A percentile compares a stretch with the other conserved stretches of the same genome.
Conservation (phyloP, 2,113 vertebrate genomes). For the Bos indicus region DNA sequence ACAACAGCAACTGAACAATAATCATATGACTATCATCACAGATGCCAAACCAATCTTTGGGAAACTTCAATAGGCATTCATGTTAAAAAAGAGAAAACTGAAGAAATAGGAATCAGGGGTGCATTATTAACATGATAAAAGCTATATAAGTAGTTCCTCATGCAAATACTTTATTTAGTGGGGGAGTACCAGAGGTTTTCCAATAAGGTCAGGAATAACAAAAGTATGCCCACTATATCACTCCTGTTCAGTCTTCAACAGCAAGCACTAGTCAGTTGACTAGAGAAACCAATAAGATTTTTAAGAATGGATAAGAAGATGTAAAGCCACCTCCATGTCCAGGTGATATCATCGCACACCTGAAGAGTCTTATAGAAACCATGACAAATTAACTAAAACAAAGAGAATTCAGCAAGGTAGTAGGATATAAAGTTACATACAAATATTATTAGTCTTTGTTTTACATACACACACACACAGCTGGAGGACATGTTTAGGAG, state of each 20-base stretch:
- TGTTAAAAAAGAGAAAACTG: background rate
- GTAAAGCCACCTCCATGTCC: no score
- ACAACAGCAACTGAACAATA: background rate
- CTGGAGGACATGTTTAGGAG: background rate
- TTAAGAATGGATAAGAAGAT: no score
- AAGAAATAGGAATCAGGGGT: background rate
- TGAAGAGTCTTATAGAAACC: background rate
- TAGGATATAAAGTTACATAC: background rate
- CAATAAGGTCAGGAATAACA: background rate
- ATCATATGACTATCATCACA: background rate
- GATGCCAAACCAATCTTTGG: background rate
- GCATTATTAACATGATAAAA: background rate
- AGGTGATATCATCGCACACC: no score
- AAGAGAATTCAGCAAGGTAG: background rate
- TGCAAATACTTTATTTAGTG: background rate
- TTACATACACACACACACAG: background rate
- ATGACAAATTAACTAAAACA: background rate
- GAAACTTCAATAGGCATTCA: background rate
- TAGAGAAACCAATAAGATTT: no score
- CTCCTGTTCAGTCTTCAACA: background rate
- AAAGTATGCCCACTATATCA: background rate
- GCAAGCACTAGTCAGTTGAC: no score
- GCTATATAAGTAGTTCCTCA: background rate
- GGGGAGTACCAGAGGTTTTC: background rate
- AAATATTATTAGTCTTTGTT: background rate